These are phyloP conservation scores for Eupithecia tripunctaria DNA, from an alignment of 2,888 invertebrate genomes.

Conservation along the genomic window DNA sequence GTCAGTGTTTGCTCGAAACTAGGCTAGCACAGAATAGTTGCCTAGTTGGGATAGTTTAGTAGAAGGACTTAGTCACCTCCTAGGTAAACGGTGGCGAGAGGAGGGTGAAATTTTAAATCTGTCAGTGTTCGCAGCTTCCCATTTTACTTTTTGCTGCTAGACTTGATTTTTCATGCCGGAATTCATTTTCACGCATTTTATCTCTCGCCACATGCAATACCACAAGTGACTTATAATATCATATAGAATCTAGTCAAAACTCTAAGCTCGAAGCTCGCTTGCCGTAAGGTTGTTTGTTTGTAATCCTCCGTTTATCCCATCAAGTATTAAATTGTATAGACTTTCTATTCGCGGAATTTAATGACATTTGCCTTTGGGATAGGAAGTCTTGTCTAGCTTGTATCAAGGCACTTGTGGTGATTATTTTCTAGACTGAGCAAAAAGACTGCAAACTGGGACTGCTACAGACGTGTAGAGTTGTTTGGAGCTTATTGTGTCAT, in stretches of 20 bases:
- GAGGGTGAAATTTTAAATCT: background rate
- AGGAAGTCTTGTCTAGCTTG: background rate
- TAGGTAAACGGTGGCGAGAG: background rate
- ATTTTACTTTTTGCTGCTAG: too few species aligned
- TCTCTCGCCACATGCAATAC: too few species aligned
- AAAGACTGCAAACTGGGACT: background rate
- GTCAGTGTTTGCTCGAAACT: background rate
- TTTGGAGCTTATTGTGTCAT: background rate
- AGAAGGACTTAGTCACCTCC: background rate
- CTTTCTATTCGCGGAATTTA: conserved; percentile 4
- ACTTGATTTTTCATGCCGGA: too few species aligned
- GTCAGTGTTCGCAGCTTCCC: background rate
- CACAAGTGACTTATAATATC: too few species aligned
- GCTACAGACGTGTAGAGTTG: background rate
- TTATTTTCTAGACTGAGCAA: background rate
- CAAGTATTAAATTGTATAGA: conserved; percentile 1
- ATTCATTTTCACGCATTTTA: too few species aligned
- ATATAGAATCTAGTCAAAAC: background rate
- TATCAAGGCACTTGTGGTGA: background rate
- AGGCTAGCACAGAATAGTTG: background rate
- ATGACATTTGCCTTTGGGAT: conserved; percentile 6
- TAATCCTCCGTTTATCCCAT: conserved; percentile 6
- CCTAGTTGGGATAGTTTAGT: background rate
- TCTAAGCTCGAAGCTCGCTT: background rate
- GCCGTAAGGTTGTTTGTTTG: background rate